A percentile compares a stretch with the other conserved stretches of the same genome.
Evolutionary conservation across 2,797 vertebrate species (phyloP).

Genomic region (Hippoglossus hippoglossus): DNA sequence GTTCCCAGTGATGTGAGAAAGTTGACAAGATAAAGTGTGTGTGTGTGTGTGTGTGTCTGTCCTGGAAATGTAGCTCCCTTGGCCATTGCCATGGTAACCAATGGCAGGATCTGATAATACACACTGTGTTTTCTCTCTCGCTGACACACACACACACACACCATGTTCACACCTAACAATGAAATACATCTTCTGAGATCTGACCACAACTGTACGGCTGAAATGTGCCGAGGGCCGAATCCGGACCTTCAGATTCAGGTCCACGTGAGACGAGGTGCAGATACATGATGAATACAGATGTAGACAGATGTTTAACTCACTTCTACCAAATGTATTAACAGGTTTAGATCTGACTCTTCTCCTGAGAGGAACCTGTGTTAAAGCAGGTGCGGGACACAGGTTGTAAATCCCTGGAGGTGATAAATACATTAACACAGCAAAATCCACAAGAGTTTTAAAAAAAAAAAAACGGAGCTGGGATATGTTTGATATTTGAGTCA

Average conservation of each 20-base stretch:
- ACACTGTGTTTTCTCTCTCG: slow-evolving; percentile 49
- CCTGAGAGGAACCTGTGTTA: too few species aligned
- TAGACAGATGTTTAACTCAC: too few species aligned
- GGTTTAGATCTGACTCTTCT: too few species aligned
- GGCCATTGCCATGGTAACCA: slow-evolving; percentile 76
- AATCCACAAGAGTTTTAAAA: too few species aligned
- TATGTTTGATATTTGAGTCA: too few species aligned
- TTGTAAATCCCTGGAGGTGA: too few species aligned
- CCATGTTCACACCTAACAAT: slow-evolving; percentile 54
- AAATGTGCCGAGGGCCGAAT: neutral
- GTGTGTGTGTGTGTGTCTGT: slow-evolving; percentile 42
- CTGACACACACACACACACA: slow-evolving; percentile 17
- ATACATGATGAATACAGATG: too few species aligned
- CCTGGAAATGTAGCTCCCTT: slow-evolving; percentile 59
- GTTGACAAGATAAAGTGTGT: slow-evolving; percentile 63
- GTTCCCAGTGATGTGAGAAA: slow-evolving; percentile 65
- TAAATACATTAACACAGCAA: too few species aligned
- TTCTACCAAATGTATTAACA: too few species aligned
- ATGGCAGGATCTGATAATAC: slow-evolving; percentile 63
- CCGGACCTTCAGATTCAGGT: neutral
- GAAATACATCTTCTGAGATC: slow-evolving; percentile 39
- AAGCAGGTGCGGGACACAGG: too few species aligned
- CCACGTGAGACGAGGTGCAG: too few species aligned
- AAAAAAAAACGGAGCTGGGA: too few species aligned
- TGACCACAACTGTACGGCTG: slow-evolving; percentile 13